phyloP scores from a whole-genome alignment of 2,113 vertebrate species.

The Gorilla gorilla region DNA sequence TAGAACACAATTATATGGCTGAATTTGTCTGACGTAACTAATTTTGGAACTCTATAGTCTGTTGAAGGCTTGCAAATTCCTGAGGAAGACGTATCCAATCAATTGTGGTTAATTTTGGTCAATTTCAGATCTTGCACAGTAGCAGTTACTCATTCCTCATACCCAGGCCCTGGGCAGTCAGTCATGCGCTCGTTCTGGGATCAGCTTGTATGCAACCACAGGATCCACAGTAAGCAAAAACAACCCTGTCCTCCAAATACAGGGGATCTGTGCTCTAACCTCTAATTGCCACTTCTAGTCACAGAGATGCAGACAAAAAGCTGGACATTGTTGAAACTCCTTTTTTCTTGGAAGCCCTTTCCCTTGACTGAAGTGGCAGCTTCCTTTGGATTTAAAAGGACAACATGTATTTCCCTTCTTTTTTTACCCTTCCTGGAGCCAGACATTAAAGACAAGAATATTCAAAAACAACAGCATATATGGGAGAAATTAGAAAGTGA shows the following conservation, averaged over 20 bases:
- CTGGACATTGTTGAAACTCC: background rate
- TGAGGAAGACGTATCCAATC: background rate
- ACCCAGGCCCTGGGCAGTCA: too few relatives aligned
- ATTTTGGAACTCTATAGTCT: background rate
- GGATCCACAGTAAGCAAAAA: background rate
- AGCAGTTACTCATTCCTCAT: background rate
- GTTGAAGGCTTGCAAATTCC: background rate
- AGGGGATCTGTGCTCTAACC: background rate
- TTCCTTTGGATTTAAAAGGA: background rate
- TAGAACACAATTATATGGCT: background rate
- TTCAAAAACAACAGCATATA: background rate
- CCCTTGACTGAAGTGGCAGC: background rate
- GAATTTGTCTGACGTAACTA: background rate
- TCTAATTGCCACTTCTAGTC: background rate
- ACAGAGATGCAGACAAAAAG: background rate
- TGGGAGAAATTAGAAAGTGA: background rate
- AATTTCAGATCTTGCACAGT: background rate
- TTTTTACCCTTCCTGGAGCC: background rate
- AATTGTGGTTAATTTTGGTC: background rate
- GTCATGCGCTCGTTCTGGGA: too few relatives aligned
- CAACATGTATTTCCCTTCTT: too few relatives aligned
- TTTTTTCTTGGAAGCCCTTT: background rate
- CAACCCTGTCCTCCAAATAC: background rate
- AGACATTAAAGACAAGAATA: background rate
- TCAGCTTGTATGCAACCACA: too few relatives aligned